Percentiles rank a stretch among this genome's conserved stretches.
phyloP scores from a whole-genome alignment of 2,797 vertebrate genomes.

The Liasis olivaceus region DNA sequence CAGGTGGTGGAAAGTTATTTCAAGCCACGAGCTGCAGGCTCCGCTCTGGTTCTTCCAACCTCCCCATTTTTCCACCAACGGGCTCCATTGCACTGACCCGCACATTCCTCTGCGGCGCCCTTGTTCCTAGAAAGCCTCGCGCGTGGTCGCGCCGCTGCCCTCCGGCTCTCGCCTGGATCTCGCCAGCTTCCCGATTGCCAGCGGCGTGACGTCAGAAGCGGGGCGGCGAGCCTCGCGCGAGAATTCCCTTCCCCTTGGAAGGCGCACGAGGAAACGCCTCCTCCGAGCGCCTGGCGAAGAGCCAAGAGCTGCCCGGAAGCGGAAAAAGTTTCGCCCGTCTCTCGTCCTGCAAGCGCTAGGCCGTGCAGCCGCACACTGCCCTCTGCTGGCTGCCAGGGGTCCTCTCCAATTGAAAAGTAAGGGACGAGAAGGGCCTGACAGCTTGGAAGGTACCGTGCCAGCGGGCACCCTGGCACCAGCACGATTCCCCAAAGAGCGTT shows the following conservation, averaged over 20 bases:
- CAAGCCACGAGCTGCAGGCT: neutral
- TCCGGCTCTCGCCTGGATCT: neutral
- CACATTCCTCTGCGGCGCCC: neutral
- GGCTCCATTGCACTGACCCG: neutral
- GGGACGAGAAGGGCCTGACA: too few species aligned
- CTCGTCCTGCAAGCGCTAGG: neutral
- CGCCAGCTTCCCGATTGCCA: neutral
- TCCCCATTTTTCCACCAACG: neutral
- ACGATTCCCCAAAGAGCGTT: neutral
- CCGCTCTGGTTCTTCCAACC: neutral
- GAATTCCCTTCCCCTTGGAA: neutral
- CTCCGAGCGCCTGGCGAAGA: neutral
- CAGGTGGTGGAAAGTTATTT: neutral
- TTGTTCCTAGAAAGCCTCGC: too few species aligned
- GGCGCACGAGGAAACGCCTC: neutral
- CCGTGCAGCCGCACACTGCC: neutral
- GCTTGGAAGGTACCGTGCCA: neutral
- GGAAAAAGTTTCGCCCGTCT: neutral
- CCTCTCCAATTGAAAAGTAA: neutral
- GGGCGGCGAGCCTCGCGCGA: neutral
- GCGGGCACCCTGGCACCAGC: neutral
- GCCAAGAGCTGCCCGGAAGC: neutral
- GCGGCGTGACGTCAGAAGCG: neutral
- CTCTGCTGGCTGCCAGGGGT: neutral
- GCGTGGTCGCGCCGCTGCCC: neutral